These are phyloP conservation scores for Hippopotamyrus pictus DNA, from an alignment of 2,797 vertebrate species.

Conservation along the genomic window DNA sequence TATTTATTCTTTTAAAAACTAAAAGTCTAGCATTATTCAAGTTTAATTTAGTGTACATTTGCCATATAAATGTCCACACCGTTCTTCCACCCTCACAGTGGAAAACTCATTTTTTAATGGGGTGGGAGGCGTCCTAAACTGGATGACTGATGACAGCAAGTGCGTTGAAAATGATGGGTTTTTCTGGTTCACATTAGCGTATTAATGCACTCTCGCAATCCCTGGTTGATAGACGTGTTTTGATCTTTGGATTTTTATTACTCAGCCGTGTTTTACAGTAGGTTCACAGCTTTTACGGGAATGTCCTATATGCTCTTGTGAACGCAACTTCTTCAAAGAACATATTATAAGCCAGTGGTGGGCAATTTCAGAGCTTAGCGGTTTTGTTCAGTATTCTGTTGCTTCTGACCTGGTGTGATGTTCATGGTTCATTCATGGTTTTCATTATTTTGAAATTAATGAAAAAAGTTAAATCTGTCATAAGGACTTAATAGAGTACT, in stretches of 20 bases:
- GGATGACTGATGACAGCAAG: constrained; percentile 26
- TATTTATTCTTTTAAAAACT: neutral
- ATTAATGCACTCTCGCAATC: constrained; percentile 46
- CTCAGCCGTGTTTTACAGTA: constrained; percentile 42
- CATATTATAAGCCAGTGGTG: neutral
- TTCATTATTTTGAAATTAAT: neutral
- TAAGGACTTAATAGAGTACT: neutral
- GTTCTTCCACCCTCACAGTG: constrained; percentile 19
- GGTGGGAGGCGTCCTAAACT: constrained; percentile 2
- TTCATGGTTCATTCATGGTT: neutral
- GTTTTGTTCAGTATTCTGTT: neutral
- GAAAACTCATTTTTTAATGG: constrained; percentile 9
- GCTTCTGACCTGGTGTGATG: neutral
- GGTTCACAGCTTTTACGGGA: constrained; percentile 46
- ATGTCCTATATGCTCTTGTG: neutral
- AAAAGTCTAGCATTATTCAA: constrained; percentile 7
- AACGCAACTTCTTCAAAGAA: neutral
- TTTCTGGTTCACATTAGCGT: constrained; percentile 36
- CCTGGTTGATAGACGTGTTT: constrained; percentile 37
- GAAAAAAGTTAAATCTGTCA: neutral
- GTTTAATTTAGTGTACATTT: constrained; percentile 25
- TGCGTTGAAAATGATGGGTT: constrained; percentile 3
- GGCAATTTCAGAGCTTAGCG: neutral
- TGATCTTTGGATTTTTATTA: constrained; percentile 43
- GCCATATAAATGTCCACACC: constrained; percentile 20